Base-by-base conservation (phyloP, 2,888 invertebrate genomes). In the Dryobotodes eremita region DNA sequence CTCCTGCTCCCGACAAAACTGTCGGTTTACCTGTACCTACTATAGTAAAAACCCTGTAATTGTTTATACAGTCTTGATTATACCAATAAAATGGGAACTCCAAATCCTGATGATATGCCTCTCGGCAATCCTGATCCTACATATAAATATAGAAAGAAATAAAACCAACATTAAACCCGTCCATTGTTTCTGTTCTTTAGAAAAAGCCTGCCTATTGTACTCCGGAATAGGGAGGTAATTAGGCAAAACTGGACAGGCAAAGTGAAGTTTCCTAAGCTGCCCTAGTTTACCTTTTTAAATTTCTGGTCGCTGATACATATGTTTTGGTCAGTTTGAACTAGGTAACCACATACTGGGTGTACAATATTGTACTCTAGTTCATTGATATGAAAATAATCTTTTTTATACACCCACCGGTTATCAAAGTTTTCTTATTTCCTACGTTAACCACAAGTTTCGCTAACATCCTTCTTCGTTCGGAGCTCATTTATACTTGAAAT, bases 371-470 rank as follows among this genome's bases (percentile, higher is more conserved):
- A 48, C 48, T 15, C 48, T 15, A 15, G 48, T 48, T 3, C 48
- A 48, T 48, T 48, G 15, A 15, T 0, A 48, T 5, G 15, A 48
- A 48, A 48, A 5, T 3, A 15, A 2, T 13, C 48, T 48, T 5
- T 48, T 48, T 15, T 48, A 48, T 13, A 48, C 15, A 50, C 17
- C 15, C 2, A 36, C 31, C 3, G 31, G 26, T 72, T 31, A 11
- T 23, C 48, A 50, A 78, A 48, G 46, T 80, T 36, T 64, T 20
- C 55, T 46, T 46, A 66, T 59, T 74, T 46, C 6, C 36, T 23
- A 23, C 13, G 53, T 23, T 61, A 23, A n/a, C 53, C 23, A 53
- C 46, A 26, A 55, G 20, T 55, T 36, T 1, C 31, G 6, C 13
- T 26, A 17, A 31, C 46, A 53, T 53, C 31, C 7, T 23, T 42